A percentile compares a stretch with the other conserved stretches of the same genome.
phyloP scores from a whole-genome alignment of 2,797 vertebrate genomes.

The Lateolabrax maculatus region DNA sequence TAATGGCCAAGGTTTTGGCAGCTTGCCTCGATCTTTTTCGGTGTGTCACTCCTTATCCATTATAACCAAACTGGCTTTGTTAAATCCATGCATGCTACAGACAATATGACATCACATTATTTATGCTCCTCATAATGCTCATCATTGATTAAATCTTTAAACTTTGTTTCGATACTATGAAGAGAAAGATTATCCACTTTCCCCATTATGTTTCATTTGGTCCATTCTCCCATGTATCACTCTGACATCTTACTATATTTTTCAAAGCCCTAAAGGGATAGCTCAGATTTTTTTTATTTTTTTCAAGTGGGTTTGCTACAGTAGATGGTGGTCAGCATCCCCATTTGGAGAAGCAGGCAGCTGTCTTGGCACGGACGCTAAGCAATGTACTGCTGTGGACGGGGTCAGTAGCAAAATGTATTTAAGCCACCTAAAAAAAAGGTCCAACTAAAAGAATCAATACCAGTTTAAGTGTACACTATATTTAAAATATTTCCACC shows the following conservation, averaged over 20 bases:
- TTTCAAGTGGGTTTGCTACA: too few species aligned
- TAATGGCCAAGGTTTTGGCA: background rate
- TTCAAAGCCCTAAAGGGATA: background rate
- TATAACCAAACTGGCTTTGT: background rate
- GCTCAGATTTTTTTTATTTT: too few species aligned
- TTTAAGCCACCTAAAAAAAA: too few species aligned
- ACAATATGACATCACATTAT: background rate
- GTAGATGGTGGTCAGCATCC: too few species aligned
- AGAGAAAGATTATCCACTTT: background rate
- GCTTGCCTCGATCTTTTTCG: slow-evolving; percentile 9
- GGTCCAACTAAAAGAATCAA: too few species aligned
- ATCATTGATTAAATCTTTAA: background rate
- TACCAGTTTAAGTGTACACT: too few species aligned
- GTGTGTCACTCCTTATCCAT: background rate
- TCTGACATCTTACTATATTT: background rate
- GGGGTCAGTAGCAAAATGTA: too few species aligned
- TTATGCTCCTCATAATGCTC: background rate
- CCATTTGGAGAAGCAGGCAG: too few species aligned
- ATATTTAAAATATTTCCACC: too few species aligned
- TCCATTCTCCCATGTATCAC: background rate
- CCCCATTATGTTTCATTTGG: background rate
- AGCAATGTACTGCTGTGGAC: too few species aligned
- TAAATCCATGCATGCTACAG: slow-evolving; percentile 14
- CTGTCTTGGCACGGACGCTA: too few species aligned
- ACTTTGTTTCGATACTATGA: background rate